Evolutionary conservation across 2,113 vertebrate species (phyloP).

Genomic region (Chascanopsetta lugubris): DNA sequence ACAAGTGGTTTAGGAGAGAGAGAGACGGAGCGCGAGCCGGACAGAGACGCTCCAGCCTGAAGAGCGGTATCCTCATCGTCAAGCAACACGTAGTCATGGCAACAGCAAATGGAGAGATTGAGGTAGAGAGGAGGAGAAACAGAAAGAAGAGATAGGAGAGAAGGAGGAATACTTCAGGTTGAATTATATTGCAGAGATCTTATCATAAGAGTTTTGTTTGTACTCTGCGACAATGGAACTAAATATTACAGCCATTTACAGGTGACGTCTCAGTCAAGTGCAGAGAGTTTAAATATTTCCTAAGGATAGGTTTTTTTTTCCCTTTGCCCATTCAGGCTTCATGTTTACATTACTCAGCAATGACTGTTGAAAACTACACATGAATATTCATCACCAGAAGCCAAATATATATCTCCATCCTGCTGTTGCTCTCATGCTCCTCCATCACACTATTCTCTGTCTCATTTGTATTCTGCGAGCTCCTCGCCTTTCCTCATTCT

Average conservation of each 20-base stretch:
- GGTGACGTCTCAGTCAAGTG: conserved; percentile 48
- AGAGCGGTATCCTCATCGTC: conserved; percentile 62
- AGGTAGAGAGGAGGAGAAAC: conserved; percentile 41
- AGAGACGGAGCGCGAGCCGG: conserved; percentile 26
- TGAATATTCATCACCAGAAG: conserved; percentile 45
- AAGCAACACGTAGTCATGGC: conserved; percentile 74
- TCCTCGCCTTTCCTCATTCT: conserved; percentile 43
- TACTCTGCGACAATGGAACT: conserved; percentile 31
- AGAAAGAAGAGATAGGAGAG: conserved; percentile 25
- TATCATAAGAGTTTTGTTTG: conserved; percentile 12
- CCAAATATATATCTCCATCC: conserved; percentile 39
- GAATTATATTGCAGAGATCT: conserved; percentile 38
- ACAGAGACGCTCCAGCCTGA: conserved; percentile 56
- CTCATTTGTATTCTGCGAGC: conserved; percentile 71
- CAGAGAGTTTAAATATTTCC: conserved; percentile 49
- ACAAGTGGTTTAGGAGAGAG: conserved; percentile 38
- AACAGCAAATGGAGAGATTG: conserved; percentile 59
- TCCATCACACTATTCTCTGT: conserved; percentile 48
- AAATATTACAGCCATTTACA: conserved; percentile 43
- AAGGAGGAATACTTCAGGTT: conserved; percentile 43
- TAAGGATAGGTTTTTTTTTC: conserved; percentile 39
- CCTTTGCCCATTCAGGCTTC: conserved; percentile 32
- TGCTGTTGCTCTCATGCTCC: conserved; percentile 44
- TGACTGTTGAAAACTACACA: conserved; percentile 30
- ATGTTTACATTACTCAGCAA: conserved; percentile 57